These are phyloP conservation scores for Formica exsecta DNA, from an alignment of 1,140 invertebrate species.

Conservation along the genomic window DNA sequence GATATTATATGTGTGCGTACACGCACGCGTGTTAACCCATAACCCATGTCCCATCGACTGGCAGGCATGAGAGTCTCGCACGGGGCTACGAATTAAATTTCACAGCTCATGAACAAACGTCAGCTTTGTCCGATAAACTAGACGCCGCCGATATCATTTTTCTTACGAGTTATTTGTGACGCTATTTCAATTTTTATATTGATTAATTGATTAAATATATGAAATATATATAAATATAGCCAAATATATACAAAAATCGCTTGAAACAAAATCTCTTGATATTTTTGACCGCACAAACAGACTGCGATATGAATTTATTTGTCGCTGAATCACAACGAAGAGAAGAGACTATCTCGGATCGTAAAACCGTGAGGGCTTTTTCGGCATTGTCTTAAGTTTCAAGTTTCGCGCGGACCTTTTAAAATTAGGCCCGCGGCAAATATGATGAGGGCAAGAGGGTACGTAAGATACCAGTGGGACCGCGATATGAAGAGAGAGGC, in stretches of 20 bases:
- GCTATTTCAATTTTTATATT: slow-evolving; percentile 20
- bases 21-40: slow-evolving; percentile 52
- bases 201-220: slow-evolving; percentile 19
- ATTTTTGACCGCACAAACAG: neutral
- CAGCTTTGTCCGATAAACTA: slow-evolving; percentile 74
- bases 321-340: slow-evolving; percentile 2
- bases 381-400: slow-evolving; percentile 80
- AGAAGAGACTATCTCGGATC: slow-evolving; percentile 16
- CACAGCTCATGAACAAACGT: slow-evolving; percentile 79
- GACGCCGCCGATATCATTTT: slow-evolving; percentile 71
- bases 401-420: slow-evolving; percentile 69
- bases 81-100: slow-evolving; percentile 81
- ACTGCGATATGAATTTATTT: slow-evolving; percentile 7
- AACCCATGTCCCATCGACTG: slow-evolving; percentile 65
- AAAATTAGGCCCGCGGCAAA: slow-evolving; percentile 62
- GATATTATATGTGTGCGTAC: slow-evolving; percentile 39
- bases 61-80: slow-evolving; percentile 65
- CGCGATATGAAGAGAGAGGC: slow-evolving; percentile 48
- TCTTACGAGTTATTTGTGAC: slow-evolving; percentile 12
- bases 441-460: slow-evolving; percentile 75
- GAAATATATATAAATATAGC: neutral
- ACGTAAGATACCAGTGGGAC: slow-evolving; percentile 55
- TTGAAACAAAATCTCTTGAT: neutral
- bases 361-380: slow-evolving; percentile 55
- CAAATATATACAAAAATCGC: neutral